These are phyloP conservation scores for Pinna nobilis DNA, from an alignment of 1,140 invertebrate species.

Conservation along the genomic window DNA sequence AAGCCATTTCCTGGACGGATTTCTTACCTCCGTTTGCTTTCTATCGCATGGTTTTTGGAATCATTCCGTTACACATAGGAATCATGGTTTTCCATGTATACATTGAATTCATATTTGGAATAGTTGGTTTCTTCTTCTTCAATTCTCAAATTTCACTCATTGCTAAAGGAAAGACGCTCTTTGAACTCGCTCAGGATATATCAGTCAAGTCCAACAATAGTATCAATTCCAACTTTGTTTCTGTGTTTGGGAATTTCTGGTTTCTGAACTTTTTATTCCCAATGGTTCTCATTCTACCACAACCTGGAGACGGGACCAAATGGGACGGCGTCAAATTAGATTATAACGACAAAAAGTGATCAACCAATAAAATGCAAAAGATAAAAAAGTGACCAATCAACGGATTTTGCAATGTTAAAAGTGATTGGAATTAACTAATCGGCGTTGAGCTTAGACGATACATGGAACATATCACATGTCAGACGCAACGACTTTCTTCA, in stretches of 20 bases:
- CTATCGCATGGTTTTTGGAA: conserved; percentile 12
- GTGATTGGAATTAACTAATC: too few relatives aligned
- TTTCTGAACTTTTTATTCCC: conserved; percentile 65
- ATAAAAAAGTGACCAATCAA: too few relatives aligned
- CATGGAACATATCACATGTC: too few relatives aligned
- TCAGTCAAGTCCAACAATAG: conserved; percentile 37
- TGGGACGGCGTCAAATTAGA: conserved; percentile 55
- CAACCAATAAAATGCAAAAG: neutral
- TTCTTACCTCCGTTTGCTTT: conserved; percentile 40
- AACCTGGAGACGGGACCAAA: conserved; percentile 52
- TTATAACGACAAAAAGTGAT: conserved; percentile 12
- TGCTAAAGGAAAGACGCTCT: conserved; percentile 49
- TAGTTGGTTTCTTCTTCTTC: conserved; percentile 49
- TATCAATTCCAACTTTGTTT: conserved; percentile 53
- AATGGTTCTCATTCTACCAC: conserved; percentile 58
- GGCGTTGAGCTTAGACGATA: too few relatives aligned
- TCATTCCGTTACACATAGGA: conserved; percentile 28
- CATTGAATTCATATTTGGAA: conserved; percentile 40
- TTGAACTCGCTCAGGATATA: conserved; percentile 53
- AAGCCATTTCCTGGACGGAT: conserved; percentile 38
- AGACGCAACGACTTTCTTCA: too few relatives aligned
- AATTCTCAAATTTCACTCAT: conserved; percentile 47
- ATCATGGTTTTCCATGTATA: conserved; percentile 50
- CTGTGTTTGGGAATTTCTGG: conserved; percentile 68
- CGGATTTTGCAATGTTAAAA: too few relatives aligned